A percentile compares a stretch with the other conserved stretches of the same genome.
Conservation (phyloP, 2,113 vertebrate species). For the Psophia crepitans region DNA sequence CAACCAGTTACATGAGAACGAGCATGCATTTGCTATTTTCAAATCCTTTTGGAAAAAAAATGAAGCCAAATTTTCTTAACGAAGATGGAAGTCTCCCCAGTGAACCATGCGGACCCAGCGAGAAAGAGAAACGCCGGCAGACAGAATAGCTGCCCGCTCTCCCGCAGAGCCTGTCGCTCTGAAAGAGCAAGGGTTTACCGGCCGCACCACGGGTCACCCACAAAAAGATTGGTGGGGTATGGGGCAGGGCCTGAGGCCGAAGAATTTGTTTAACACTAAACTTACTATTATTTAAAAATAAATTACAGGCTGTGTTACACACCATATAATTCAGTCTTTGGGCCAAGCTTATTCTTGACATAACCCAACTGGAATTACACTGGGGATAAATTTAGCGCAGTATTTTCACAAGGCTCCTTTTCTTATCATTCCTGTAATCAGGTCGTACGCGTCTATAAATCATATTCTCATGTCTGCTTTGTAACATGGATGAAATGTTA, state of each 20-base stretch:
- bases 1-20: background rate
- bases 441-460: background rate
- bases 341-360: slow-evolving; percentile 7
- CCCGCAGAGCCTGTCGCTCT: background rate
- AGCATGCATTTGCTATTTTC: background rate
- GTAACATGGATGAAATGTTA: background rate
- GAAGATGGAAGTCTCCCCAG: background rate
- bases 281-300: background rate
- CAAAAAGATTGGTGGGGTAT: background rate
- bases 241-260: background rate
- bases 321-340: background rate
- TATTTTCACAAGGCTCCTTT: slow-evolving; percentile 4
- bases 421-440: background rate
- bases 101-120: background rate
- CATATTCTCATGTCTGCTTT: background rate
- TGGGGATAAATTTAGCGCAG: background rate
- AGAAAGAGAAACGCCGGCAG: background rate
- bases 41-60: background rate
- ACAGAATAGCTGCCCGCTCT: background rate
- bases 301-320: background rate
- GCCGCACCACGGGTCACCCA: background rate
- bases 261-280: background rate
- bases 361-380: slow-evolving; percentile 1
- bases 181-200: background rate
- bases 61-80: background rate